Conservation (phyloP, 2,888 invertebrate species). For the Drosophila robusta region DNA sequence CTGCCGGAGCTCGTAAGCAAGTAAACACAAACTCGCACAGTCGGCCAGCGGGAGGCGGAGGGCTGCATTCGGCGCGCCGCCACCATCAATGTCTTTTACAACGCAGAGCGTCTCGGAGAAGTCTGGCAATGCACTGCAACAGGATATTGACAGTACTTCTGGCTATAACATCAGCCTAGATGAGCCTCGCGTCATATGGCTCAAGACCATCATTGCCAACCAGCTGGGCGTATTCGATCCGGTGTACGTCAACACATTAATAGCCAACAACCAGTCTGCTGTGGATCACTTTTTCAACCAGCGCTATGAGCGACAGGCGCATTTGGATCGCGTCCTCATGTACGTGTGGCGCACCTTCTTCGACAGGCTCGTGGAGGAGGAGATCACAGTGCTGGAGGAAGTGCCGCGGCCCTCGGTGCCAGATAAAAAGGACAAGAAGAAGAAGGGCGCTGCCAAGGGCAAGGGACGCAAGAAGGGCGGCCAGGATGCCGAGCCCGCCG, state of each 20-base stretch:
- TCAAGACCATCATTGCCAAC: conserved; percentile 87
- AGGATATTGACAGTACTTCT: conserved; percentile 4
- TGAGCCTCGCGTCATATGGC: conserved; percentile 89
- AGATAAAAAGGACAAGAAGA: conserved; percentile 80
- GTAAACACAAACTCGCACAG: conserved; percentile 32
- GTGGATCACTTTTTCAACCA: conserved; percentile 87
- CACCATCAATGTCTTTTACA: conserved; percentile 27
- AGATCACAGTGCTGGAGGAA: conserved; percentile 90
- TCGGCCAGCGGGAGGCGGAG: neutral
- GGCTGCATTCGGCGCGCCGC: conserved; percentile 3
- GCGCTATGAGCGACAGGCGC: conserved; percentile 85
- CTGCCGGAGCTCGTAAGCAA: conserved; percentile 41
- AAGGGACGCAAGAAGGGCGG: conserved; percentile 61
- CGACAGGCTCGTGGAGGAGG: conserved; percentile 90
- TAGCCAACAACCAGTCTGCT: conserved; percentile 86
- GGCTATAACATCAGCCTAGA: conserved; percentile 49
- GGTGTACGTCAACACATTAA: conserved; percentile 75
- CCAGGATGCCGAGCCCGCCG: conserved; percentile 46
- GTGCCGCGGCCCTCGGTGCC: conserved; percentile 84
- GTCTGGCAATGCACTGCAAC: conserved; percentile 1
- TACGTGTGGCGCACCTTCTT: conserved; percentile 90
- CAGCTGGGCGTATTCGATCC: conserved; percentile 83
- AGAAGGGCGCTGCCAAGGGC: conserved; percentile 55
- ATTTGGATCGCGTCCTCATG: conserved; percentile 87
- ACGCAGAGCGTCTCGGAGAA: conserved; percentile 6